Conservation (phyloP, 64 coral and sea anemone genomes). For the Montipora sp. region DNA sequence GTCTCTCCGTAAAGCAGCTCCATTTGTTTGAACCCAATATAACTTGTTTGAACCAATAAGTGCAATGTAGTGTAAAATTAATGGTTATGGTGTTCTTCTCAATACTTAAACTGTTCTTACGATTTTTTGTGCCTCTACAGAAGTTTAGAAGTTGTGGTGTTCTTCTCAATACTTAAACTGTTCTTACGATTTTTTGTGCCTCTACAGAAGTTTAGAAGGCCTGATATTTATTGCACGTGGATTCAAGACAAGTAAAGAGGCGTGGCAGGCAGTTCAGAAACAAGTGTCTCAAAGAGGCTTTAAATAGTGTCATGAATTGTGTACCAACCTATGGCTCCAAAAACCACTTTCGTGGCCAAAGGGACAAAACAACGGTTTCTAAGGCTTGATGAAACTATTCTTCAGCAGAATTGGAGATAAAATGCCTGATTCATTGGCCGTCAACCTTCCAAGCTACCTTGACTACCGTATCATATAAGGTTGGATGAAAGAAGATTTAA, state of each 20-base stretch:
- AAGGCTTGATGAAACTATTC: conserved; percentile 29
- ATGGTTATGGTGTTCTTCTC: no score
- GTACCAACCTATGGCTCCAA: background rate
- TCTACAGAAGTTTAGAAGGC: background rate
- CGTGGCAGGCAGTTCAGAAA: background rate
- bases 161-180: no score
- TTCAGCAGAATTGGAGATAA: conserved; percentile 29
- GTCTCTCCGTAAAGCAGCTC: no score
- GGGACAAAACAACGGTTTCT: background rate
- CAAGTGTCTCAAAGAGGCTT: background rate
- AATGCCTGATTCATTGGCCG: conserved; percentile 24
- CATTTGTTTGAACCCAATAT: no score
- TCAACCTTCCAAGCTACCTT: conserved; percentile 42
- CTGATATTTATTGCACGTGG: conserved; percentile 9
- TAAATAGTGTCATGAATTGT: background rate
- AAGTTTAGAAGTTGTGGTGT: no score
- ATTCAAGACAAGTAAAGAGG: background rate
- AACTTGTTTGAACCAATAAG: no score
- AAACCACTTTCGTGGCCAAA: background rate
- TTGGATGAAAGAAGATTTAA: conserved; percentile 22
- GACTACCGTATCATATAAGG: conserved; percentile 14
- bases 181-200: background rate
- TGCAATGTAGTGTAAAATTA: no score
- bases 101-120: no score
- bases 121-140: background rate